Percentiles rank a stretch among this genome's conserved stretches.
These are phyloP conservation scores for Actinostola sp. DNA, from an alignment of 92 coral and sea anemone species.

Conservation along the genomic window DNA sequence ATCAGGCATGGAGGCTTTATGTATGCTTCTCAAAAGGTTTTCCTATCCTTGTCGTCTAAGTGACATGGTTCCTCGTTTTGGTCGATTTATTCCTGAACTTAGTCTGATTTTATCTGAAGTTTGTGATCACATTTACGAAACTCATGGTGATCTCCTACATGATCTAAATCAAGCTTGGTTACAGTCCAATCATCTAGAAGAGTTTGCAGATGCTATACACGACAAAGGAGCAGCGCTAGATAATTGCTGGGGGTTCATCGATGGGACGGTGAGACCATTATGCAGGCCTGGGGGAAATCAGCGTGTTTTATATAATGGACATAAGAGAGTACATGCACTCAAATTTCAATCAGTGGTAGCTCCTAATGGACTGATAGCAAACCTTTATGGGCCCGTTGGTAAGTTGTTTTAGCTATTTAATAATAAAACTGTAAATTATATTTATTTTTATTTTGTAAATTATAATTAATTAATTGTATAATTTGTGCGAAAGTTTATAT, in stretches of 20 bases:
- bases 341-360: conserved; percentile 71
- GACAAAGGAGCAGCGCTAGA: conserved; percentile 62
- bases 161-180: conserved; percentile 61
- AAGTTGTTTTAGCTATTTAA: conserved; percentile 30
- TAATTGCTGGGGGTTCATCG: conserved; percentile 76
- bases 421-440: too few relatives aligned
- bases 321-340: conserved; percentile 64
- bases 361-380: conserved; percentile 69
- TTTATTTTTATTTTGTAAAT: too few relatives aligned
- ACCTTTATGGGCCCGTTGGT: conserved; percentile 75
- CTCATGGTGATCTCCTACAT: conserved; percentile 33
- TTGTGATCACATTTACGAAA: conserved; percentile 19
- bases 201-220: conserved; percentile 51
- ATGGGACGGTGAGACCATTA: conserved; percentile 69
- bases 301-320: conserved; percentile 68
- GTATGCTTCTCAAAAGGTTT: conserved; percentile 44
- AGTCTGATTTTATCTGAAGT: conserved; percentile 43
- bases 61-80: conserved; percentile 62
- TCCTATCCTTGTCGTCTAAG: conserved; percentile 56
- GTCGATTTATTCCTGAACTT: conserved; percentile 60
- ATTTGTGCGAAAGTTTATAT: too few relatives aligned
- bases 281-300: conserved; percentile 59
- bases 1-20: conserved; percentile 48
- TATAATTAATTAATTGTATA: too few relatives aligned
- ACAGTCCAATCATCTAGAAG: conserved; percentile 42